Evolutionary conservation across 2,113 vertebrate species (phyloP), one percentile per base, ranked within the genome.

Genomic region (Silurus asotus): DNA sequence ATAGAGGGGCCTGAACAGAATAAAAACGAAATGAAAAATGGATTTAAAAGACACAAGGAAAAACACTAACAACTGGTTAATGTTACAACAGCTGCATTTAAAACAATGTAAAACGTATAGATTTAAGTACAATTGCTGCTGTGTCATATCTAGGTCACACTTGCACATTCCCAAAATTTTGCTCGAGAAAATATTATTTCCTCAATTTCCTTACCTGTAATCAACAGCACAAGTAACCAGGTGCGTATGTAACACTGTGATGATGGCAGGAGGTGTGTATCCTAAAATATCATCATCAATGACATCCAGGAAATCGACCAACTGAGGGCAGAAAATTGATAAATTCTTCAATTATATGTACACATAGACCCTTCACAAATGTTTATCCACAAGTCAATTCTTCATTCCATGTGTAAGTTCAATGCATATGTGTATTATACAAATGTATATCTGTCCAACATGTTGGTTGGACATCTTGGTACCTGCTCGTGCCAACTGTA

Each of bases 401-500:
- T 55, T 77, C 56, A 25, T 56, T 0, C n/a, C 3, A 15, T 17
- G 6, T 56, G 10, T 0, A 56, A 28, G 10, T 17, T 28, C 5
- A 23, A 77, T 56, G 23, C 23, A 6, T 51, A 1, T 75, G 72
- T 23, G 2, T 6, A 14, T 55, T 53, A 55, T 8, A 28, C 23
- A 53, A 45, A 51, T 55, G 49, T 20, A 15, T 2, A 84, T 62
- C 9, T 61, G 61, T 59, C 65, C 25, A 9, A 8, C 28, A 82
- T 55, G 6, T 74, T 65, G 17, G 6, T 74, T 65, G 17, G 10
- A 67, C 0, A 9, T 59, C 49, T 20, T 58, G 87, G 88, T 89
- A 98, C 97, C 95, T 98, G 97, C 84, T 96, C 95, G n/a, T 98
- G 95, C 97, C 97, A 98, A 90, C 96, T 97, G 88, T 97, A 96